Evolutionary conservation across 2,113 vertebrate genomes (phyloP).

Genomic region (Mionectes macconnelli): DNA sequence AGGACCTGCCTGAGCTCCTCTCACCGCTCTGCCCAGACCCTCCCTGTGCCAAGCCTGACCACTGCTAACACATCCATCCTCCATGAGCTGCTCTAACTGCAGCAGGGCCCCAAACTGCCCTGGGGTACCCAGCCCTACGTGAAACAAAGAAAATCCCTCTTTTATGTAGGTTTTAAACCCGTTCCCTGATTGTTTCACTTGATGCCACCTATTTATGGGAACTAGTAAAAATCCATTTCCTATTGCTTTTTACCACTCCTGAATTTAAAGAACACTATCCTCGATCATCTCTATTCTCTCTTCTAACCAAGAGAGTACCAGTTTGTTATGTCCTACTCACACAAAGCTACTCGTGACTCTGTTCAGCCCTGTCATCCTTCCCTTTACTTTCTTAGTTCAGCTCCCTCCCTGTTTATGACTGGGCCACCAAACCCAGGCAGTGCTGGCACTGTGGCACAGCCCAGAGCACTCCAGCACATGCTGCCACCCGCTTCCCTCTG

Average conservation of each 20-base stretch:
- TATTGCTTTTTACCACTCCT: background rate
- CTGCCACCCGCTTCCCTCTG: background rate
- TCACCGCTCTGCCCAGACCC: background rate
- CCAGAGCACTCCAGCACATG: background rate
- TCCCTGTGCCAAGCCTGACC: fast-evolving
- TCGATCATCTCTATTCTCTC: background rate
- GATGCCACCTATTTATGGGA: background rate
- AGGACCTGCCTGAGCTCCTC: background rate
- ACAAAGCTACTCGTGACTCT: background rate
- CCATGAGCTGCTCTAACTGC: background rate
- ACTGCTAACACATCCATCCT: background rate
- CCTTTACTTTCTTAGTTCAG: background rate
- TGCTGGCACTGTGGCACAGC: background rate
- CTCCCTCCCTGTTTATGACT: background rate
- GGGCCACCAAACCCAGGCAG: background rate
- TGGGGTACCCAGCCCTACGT: fast-evolving
- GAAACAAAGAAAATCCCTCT: background rate
- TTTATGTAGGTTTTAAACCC: background rate
- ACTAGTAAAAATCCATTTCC: background rate
- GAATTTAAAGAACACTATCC: background rate
- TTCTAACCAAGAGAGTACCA: background rate
- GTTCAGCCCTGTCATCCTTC: background rate
- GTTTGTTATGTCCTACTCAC: background rate
- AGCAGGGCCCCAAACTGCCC: background rate
- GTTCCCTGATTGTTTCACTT: background rate